Evolutionary conservation across 1,140 invertebrate genomes (phyloP), one percentile per base, ranked within the genome.

Genomic region (Mizuhopecten yessoensis): DNA sequence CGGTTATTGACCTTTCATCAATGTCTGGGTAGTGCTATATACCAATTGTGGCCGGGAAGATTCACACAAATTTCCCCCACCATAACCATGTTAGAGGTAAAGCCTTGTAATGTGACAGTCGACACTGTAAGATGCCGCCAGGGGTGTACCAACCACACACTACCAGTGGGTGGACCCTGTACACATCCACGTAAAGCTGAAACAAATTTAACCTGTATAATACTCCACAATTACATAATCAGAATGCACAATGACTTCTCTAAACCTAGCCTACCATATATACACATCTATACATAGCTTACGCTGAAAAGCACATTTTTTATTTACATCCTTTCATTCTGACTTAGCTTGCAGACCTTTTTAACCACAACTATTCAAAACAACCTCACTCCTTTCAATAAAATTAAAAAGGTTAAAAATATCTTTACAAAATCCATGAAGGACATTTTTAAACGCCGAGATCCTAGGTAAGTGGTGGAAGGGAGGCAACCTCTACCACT

Each of bases 131-230:
- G 57, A 75, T 75, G 57, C n/a, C 57, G 57, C 23, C n/a, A 29
- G 57, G 57, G 57, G 57, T 75, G 57, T 29, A 75, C 1, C 57
- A 75, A 75, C 20, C n/a, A 75, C 57, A 75, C 57, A 75, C 17
- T 3, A 17, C n/a, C 57, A 75, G 57, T 75, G 57, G 57, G 57
- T 75, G 57, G 57, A 75, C 57, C 57, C 57, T 75, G 57, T 29
- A 75, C 57, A 75, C 57, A 75, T 75, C 57, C 57, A 75, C 57
- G 57, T 75, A 29, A 29, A 29, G 57, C 57, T 75, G 57, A 75
- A 75, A 75, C 57, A 75, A 75, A 75, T 75, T 75, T 75, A 75
- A 75, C 57, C 57, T 75, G n/a, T 75, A 75, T 75, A n/a, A 75
- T 75, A 75, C 57, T 75, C 57, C 57, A 75, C 57, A 75, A 75